Evolutionary conservation across 1,140 invertebrate genomes (phyloP).

Genomic region (Halotydeus destructor): DNA sequence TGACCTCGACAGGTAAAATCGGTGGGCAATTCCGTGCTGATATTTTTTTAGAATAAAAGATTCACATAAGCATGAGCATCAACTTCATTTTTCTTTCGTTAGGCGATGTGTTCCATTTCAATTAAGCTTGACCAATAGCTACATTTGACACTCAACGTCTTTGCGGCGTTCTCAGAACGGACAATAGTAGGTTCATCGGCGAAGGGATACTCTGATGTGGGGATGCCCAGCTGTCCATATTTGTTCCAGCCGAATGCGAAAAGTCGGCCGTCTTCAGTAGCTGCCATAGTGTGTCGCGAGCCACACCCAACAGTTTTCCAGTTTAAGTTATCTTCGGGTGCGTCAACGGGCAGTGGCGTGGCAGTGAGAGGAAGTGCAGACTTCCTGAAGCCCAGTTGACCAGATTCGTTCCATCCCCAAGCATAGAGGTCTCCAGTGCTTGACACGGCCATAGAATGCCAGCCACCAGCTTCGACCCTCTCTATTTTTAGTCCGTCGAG

Average conservation of each 20-base stretch:
- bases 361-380: slow-evolving; percentile 11
- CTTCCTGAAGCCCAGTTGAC: slow-evolving; percentile 38
- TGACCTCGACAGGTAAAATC: no score
- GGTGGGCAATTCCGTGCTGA: no score
- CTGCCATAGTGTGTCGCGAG: slow-evolving; percentile 15
- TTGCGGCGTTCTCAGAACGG: slow-evolving; percentile 3
- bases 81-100: no score
- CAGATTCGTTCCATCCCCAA: slow-evolving; percentile 68
- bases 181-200: slow-evolving; percentile 2
- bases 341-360: slow-evolving; percentile 13
- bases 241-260: slow-evolving; percentile 14
- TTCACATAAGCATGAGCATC: no score
- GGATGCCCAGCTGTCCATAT: slow-evolving; percentile 8
- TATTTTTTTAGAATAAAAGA: no score
- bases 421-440: slow-evolving; percentile 38
- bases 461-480: slow-evolving; percentile 32
- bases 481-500: slow-evolving; percentile 41
- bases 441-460: slow-evolving; percentile 52
- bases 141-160: neutral
- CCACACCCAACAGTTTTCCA: slow-evolving; percentile 14
- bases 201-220: neutral
- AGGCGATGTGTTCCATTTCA: slow-evolving; percentile 12
- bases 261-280: slow-evolving; percentile 13
- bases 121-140: slow-evolving; percentile 10
- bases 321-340: slow-evolving; percentile 6